phyloP scores from a whole-genome alignment of 2,113 vertebrate species.

The Penelope pileata region DNA sequence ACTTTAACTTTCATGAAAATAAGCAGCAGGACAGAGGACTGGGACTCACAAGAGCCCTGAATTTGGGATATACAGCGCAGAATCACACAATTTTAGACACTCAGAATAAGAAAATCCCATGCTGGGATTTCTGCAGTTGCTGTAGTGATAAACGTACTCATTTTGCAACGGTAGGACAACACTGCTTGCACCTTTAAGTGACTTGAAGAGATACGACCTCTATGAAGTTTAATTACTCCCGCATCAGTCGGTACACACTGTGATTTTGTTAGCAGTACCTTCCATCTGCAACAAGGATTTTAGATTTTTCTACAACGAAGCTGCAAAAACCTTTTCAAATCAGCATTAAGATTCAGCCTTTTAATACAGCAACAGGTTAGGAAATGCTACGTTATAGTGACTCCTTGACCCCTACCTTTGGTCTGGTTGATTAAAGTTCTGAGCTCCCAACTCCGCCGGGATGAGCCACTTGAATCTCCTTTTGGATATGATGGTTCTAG shows the following conservation, averaged over 20 bases:
- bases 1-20: not conserved
- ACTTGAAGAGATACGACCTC: not conserved
- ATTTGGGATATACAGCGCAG: not conserved
- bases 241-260: not conserved
- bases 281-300: not conserved
- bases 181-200: not conserved
- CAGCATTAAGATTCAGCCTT: not conserved
- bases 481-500: conserved; percentile 93
- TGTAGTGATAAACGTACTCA: not conserved
- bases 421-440: conserved; percentile 92
- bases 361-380: not conserved
- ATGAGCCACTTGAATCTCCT: conserved; percentile 80
- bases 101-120: not conserved
- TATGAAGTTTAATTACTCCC: not conserved
- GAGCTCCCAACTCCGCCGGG: conserved; percentile 93
- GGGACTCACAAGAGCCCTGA: not conserved
- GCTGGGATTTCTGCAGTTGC: not conserved
- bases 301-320: not conserved
- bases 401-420: conserved; percentile 81
- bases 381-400: not conserved
- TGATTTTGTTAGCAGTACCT: not conserved
- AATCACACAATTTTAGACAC: not conserved
- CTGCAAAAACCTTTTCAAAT: not conserved
- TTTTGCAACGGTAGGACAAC: not conserved
- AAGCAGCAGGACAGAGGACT: not conserved